A percentile compares a stretch with the other conserved stretches of the same genome.
These are phyloP conservation scores for Gymnodraco acuticeps DNA, from an alignment of 2,797 vertebrate genomes.

Conservation along the genomic window DNA sequence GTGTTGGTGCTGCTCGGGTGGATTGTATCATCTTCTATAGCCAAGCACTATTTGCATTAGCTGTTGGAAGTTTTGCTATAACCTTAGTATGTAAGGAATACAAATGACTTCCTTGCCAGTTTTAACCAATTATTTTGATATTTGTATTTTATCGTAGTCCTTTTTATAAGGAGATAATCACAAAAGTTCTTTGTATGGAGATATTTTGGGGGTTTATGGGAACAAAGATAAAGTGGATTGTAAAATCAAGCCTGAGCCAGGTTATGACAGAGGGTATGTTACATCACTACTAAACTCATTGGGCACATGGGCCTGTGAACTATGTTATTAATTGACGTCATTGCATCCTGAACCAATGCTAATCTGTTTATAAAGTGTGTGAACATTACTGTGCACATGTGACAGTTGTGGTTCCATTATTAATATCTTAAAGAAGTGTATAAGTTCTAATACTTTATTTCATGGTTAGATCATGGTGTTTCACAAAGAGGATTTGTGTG, in stretches of 20 bases:
- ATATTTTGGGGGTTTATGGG: slow-evolving; percentile 13
- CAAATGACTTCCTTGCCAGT: neutral
- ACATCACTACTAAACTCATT: slow-evolving; percentile 47
- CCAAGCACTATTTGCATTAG: slow-evolving; percentile 8
- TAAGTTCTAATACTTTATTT: slow-evolving; percentile 9
- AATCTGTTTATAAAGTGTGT: slow-evolving; percentile 27
- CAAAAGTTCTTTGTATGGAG: slow-evolving; percentile 9
- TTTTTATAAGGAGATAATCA: neutral
- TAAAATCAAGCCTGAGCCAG: slow-evolving; percentile 31
- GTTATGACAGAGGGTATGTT: slow-evolving; percentile 49
- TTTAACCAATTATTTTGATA: neutral
- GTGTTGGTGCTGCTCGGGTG: slow-evolving; percentile 26
- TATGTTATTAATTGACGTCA: slow-evolving; percentile 42
- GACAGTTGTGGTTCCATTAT: slow-evolving; percentile 7
- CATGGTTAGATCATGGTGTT: slow-evolving; percentile 20
- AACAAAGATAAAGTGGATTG: slow-evolving; percentile 28
- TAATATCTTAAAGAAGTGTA: slow-evolving; percentile 10
- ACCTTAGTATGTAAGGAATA: neutral
- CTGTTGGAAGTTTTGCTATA: neutral
- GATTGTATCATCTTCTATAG: slow-evolving; percentile 2
- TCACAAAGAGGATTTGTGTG: slow-evolving; percentile 42
- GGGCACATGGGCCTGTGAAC: slow-evolving; percentile 30
- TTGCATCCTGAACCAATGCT: slow-evolving; percentile 20
- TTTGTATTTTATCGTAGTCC: neutral
- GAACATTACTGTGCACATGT: slow-evolving; percentile 15